Evolutionary conservation across 1,140 invertebrate genomes (phyloP), one percentile per base, ranked within the genome.

Genomic region (Anoplophora glabripennis): DNA sequence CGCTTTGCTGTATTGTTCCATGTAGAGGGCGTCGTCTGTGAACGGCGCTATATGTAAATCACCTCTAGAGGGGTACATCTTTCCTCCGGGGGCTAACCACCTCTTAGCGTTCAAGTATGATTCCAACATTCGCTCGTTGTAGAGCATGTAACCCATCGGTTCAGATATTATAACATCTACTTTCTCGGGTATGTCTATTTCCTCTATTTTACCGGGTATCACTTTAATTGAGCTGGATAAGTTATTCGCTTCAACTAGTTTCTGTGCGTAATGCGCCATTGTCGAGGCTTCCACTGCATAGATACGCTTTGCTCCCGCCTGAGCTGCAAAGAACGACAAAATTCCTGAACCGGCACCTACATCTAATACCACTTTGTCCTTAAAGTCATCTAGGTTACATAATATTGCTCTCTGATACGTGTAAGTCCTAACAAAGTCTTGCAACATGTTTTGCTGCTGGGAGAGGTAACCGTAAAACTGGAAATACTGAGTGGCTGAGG

Each of bases 361-460:
- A 80, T 99, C 97, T 56, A 99, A 76, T 1, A 99, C 89, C 47
- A 99, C 83, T 80, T 93, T 94, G 68, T 93, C 87, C 70, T 88
- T 85, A 75, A 99, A 99, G 76, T 99, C 97, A 55, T 87, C 83
- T 21, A 91, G 79, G 79, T 99, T 99, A 41, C 90, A 88, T 12
- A 98, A 79, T 77, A 99, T 98, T 45, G 97, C 96, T 70, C 92
- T 85, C 76, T 99, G 96, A 78, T 99, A 99, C 46, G 97, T 99
- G 69, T 94, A 94, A 18, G 97, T 99, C 63, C 97, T 82, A 45
- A 99, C 94, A 75, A 97, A 99, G 78, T 99, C 97, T 81, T 94
- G 92, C 91, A 99, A 94, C 97, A 99, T 99, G 73, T 99, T 99
- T 79, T 99, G 97, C 77, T 99, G 97, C 76, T 99, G 97, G 45